Evolutionary conservation across 1,140 invertebrate genomes (phyloP).

Genomic region (Euura lappo): DNA sequence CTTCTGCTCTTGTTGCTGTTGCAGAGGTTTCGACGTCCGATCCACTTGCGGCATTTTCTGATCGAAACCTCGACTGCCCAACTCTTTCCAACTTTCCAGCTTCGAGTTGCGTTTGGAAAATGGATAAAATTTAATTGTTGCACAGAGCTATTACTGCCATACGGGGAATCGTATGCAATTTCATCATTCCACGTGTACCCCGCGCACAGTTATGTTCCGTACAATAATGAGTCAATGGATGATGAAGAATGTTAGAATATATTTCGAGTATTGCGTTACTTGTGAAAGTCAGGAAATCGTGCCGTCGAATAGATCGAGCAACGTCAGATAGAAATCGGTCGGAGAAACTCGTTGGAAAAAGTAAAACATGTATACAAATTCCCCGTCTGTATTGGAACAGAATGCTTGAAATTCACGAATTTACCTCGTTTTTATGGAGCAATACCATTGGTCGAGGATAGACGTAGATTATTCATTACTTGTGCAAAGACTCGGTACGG

Average conservation of each 20-base stretch:
- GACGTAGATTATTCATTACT: too few relatives aligned
- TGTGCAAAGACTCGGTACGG: too few relatives aligned
- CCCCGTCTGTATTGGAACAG: not conserved
- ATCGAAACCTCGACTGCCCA: constrained; percentile 12
- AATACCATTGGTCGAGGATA: too few relatives aligned
- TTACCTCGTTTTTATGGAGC: too few relatives aligned
- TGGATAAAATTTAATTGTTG: not conserved
- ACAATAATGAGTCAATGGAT: too few relatives aligned
- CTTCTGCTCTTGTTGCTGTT: constrained; percentile 29
- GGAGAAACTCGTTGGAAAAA: not conserved
- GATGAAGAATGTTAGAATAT: not conserved
- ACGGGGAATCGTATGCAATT: not conserved
- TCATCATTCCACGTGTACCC: not conserved
- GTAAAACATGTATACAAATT: not conserved
- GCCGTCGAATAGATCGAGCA: not conserved
- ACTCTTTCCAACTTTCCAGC: constrained; percentile 40
- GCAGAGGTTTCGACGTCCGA: constrained; percentile 66
- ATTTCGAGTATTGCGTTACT: not conserved
- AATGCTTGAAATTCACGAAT: not conserved
- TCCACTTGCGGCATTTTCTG: constrained; percentile 63
- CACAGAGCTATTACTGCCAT: not conserved
- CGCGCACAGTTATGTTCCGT: not conserved
- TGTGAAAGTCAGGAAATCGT: not conserved
- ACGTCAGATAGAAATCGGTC: not conserved
- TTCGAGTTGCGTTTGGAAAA: constrained; percentile 6